Evolutionary conservation across 2,888 invertebrate genomes (phyloP).

Genomic region (Limnephilus rhombicus): DNA sequence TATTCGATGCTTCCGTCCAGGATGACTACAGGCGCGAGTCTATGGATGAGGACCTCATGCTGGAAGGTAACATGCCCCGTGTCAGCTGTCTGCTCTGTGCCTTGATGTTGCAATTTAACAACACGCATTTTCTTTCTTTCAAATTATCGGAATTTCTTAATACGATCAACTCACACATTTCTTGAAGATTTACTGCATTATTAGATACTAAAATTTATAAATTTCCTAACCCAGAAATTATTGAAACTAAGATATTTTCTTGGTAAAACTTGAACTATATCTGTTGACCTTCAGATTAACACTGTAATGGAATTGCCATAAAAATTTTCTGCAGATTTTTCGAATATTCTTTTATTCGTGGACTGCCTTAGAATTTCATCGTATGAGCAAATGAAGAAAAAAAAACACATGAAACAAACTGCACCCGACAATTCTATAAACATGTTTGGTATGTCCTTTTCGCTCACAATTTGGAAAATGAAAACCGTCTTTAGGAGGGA

Average conservation of each 20-base stretch:
- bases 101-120: too few relatives aligned
- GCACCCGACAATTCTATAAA: background rate
- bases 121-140: too few relatives aligned
- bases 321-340: background rate
- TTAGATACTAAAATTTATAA: background rate
- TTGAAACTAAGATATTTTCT: background rate
- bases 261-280: too few relatives aligned
- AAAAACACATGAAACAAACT: background rate
- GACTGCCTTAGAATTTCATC: background rate
- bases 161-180: too few relatives aligned
- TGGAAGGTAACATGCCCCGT: constrained; percentile 68
- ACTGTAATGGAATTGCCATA: too few relatives aligned
- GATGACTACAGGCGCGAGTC: constrained; percentile 51
- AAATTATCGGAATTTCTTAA: too few relatives aligned
- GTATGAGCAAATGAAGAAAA: background rate
- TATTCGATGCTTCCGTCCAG: constrained; percentile 67
- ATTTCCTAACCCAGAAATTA: background rate
- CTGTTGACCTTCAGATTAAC: too few relatives aligned
- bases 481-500: background rate
- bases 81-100: background rate
- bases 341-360: background rate
- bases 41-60: constrained; percentile 68
- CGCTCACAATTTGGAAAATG: constrained; percentile 8
- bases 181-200: background rate
- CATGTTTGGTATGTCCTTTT: background rate